Percentiles rank a stretch among this genome's conserved stretches.
These are phyloP conservation scores for Hoplostethus mediterraneus DNA, from an alignment of 2,797 vertebrate species.

Conservation along the genomic window DNA sequence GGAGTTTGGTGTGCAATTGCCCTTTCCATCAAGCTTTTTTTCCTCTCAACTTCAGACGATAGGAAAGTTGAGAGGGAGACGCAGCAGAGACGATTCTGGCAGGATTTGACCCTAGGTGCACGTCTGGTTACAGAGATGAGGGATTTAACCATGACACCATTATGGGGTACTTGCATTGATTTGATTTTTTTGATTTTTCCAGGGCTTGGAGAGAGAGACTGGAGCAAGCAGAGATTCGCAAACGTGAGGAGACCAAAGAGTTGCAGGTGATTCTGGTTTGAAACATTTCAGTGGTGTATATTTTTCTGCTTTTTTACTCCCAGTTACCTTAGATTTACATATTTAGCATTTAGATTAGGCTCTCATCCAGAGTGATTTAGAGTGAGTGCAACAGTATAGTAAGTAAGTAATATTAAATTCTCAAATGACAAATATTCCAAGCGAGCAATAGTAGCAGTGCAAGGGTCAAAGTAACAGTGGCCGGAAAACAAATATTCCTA, in stretches of 20 bases:
- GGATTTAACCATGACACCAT: no score
- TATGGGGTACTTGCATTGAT: background rate
- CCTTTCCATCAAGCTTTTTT: background rate
- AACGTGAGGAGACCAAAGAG: conserved; percentile 92
- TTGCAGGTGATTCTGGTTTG: conserved; percentile 85
- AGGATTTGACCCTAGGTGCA: background rate
- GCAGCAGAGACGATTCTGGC: background rate
- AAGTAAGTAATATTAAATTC: no score
- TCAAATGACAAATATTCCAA: no score
- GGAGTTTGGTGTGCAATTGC: background rate
- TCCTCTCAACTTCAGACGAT: background rate
- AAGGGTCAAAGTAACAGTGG: no score
- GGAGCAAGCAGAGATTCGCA: conserved; percentile 93
- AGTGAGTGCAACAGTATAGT: no score
- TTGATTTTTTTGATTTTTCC: background rate
- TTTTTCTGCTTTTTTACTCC: background rate
- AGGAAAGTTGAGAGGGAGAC: background rate
- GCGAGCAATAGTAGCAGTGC: no score
- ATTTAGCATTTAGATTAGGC: no score
- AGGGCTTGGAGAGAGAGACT: conserved; percentile 95
- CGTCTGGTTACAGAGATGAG: no score
- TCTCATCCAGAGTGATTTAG: no score
- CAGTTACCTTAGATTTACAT: no score
- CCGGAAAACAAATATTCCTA: no score
- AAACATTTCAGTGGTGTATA: background rate